Conservation (phyloP, 2,797 vertebrate genomes). For the Capromys pilorides region DNA sequence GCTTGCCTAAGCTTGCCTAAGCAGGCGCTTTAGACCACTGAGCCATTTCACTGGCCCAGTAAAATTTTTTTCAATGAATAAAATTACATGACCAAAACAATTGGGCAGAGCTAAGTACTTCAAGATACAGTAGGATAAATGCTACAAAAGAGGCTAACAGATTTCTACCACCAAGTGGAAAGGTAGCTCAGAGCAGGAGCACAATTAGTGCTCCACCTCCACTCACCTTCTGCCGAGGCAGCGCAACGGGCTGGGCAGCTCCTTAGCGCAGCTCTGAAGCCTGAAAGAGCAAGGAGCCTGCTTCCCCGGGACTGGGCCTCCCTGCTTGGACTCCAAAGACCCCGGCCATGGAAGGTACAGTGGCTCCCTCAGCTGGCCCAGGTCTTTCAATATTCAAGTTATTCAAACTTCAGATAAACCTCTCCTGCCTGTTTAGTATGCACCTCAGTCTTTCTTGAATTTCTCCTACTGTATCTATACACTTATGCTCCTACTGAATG, state of each 20-base stretch:
- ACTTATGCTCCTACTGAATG: neutral
- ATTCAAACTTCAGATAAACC: neutral
- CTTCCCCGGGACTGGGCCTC: neutral
- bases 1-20: no score
- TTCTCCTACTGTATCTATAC: neutral
- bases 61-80: neutral
- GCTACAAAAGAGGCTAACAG: neutral
- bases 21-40: no score
- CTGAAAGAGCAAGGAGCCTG: neutral
- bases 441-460: constrained; percentile 1
- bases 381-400: neutral
- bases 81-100: neutral
- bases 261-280: neutral
- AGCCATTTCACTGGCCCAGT: no score
- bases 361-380: neutral
- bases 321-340: neutral
- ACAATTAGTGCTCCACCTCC: neutral
- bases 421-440: neutral
- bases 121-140: neutral
- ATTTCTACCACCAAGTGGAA: neutral
- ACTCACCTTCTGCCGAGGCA: neutral
- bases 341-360: neutral
- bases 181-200: neutral
- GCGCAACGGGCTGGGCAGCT: neutral
- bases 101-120: neutral